Evolutionary conservation across 2,797 vertebrate species (phyloP).

Genomic region (Kryptolebias ocellatus): DNA sequence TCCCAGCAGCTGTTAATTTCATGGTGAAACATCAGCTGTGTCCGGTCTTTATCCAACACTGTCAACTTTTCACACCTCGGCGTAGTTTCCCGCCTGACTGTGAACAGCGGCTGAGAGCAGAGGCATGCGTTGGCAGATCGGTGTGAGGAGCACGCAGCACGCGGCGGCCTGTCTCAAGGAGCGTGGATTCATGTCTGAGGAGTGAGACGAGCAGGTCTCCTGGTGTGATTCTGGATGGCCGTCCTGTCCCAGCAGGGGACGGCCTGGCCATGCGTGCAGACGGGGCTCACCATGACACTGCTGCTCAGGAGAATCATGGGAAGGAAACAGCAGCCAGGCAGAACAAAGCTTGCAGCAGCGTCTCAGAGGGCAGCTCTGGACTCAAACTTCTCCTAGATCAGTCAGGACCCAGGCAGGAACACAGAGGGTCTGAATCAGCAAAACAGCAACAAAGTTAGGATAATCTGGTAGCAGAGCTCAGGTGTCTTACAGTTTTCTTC

Average conservation of each 20-base stretch:
- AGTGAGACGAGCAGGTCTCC: constrained; percentile 53
- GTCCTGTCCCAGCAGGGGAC: constrained; percentile 73
- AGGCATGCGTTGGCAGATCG: constrained; percentile 16
- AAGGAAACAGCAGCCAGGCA: constrained; percentile 60
- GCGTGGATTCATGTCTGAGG: constrained; percentile 42
- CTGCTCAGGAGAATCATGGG: constrained; percentile 54
- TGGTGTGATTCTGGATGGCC: constrained; percentile 42
- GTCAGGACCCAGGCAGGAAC: not conserved
- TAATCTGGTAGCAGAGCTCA: too few relatives aligned
- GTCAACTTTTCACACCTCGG: not conserved
- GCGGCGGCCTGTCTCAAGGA: constrained; percentile 23
- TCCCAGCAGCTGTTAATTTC: not conserved
- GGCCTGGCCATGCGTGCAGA: constrained; percentile 72
- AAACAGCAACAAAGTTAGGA: too few relatives aligned
- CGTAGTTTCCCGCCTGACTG: constrained; percentile 2
- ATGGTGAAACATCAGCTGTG: not conserved
- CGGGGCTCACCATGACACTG: constrained; percentile 65
- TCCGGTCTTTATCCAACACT: not conserved
- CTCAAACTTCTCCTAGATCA: constrained; percentile 43
- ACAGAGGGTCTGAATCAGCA: too few relatives aligned
- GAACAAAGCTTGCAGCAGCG: constrained; percentile 58
- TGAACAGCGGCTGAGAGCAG: constrained; percentile 24
- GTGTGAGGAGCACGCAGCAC: constrained; percentile 33
- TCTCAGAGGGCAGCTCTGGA: constrained; percentile 56
- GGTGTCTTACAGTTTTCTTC: too few relatives aligned